Evolutionary conservation across 2,888 invertebrate genomes (phyloP), one percentile per base, ranked within the genome.

Genomic region (Agrotis puta): DNA sequence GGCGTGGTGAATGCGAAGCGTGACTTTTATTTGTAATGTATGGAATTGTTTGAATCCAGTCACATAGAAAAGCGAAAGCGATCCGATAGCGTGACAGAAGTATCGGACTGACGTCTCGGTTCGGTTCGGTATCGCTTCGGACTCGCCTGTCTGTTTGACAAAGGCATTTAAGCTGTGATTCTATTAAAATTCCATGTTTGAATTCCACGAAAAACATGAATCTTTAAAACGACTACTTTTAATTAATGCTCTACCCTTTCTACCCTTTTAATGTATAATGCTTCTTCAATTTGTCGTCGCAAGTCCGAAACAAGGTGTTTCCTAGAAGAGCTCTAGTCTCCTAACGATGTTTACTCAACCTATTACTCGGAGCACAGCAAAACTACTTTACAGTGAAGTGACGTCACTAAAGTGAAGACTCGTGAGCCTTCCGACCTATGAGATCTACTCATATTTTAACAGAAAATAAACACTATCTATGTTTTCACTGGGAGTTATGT

Each of bases 321-420:
- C 18, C 33, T 27, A 14, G 45, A 45, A 61, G 24, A 75, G 33
- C n/a, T 58, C 1, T 43, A 58, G 75, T 63, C 13, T 51, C 16
- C 22, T 69, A 51, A 62, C 13, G n/a, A 58, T 22, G 47, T n/a
- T 22, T 24, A 62, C 45, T 14, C 51, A 24, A 24, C 45, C 20
- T 51, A 14, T 58, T 53, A 61, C 57, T 53, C 3, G n/a, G 24
- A 22, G n/a, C 48, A 43, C 18, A 57, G 62, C 20, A 51, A n/a
- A 74, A 58, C 51, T 58, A 63, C 48, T 68, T 64, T 14, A 27
- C 2, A 56, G 22, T 43, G 9, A 43, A 72, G 47, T 54, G 63
- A 63, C 72, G 54, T 63, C 48, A 71, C 54, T 54, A 9, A 54
- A 50, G n/a, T 22, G 48, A 18, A 43, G 5, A 16, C 39, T 48